These are phyloP conservation scores for Phoenoteleia sp. DNA, from an alignment of 2,888 invertebrate genomes.

Conservation along the genomic window DNA sequence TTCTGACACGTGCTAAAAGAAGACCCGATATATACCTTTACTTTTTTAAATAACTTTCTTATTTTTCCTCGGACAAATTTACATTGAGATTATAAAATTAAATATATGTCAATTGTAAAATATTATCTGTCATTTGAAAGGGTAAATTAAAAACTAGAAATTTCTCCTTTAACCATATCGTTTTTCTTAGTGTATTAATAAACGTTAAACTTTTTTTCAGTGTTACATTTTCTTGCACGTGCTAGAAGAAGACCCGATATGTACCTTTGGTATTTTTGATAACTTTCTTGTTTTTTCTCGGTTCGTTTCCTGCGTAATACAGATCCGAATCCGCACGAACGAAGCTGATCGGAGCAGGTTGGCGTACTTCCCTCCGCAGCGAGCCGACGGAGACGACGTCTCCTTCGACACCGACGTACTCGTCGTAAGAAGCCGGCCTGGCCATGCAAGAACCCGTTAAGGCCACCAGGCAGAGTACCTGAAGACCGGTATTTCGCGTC, in stretches of 20 bases:
- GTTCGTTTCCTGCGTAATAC: constrained; percentile 75
- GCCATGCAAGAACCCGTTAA: constrained; percentile 64
- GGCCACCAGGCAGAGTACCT: constrained; percentile 65
- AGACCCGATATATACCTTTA: constrained; percentile 77
- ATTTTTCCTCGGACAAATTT: too few relatives aligned
- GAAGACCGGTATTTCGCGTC: constrained; percentile 8
- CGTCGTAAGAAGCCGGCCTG: constrained; percentile 69
- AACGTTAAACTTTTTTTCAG: too few relatives aligned
- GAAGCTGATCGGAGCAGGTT: constrained; percentile 66
- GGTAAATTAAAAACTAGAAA: too few relatives aligned
- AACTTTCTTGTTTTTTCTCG: constrained; percentile 72
- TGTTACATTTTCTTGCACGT: too few relatives aligned
- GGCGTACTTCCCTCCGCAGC: constrained; percentile 75
- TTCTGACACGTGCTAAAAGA: too few relatives aligned
- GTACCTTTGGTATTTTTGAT: constrained; percentile 78
- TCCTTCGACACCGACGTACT: constrained; percentile 60
- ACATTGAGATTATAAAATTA: too few relatives aligned
- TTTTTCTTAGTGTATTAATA: too few relatives aligned
- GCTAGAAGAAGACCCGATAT: too few relatives aligned
- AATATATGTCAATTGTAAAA: too few relatives aligned
- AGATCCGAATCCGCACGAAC: constrained; percentile 78
- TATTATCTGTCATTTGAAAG: too few relatives aligned
- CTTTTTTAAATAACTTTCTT: constrained; percentile 75
- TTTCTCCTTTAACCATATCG: too few relatives aligned
- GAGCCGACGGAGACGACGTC: constrained; percentile 76